phyloP scores from a whole-genome alignment of 1,140 invertebrate genomes.

The Apocrypta bakeri region DNA sequence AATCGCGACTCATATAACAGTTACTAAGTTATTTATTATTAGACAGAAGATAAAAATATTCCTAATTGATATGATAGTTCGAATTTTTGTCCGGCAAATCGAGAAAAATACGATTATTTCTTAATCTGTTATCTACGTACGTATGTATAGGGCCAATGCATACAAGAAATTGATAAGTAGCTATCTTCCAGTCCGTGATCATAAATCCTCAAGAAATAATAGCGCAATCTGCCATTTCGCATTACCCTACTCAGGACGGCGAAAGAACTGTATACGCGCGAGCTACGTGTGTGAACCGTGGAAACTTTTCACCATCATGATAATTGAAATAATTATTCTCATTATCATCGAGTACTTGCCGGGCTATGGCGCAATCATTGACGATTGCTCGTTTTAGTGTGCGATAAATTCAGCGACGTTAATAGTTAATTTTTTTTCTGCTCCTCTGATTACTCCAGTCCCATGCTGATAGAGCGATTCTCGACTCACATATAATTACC shows the following conservation, averaged over 20 bases:
- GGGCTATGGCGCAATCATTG: not conserved
- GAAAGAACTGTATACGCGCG: not conserved
- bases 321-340: constrained; percentile 48
- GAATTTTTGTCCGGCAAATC: not conserved
- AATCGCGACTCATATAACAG: not conserved
- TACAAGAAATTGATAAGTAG: constrained; percentile 9
- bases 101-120: not conserved
- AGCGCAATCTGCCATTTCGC: not conserved
- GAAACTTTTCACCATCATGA: constrained; percentile 34
- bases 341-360: constrained; percentile 15
- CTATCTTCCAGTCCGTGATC: not conserved
- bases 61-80: constrained; percentile 2
- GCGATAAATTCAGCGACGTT: not conserved
- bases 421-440: not conserved
- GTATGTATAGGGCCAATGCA: not conserved
- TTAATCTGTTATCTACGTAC: not conserved
- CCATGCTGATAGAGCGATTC: not conserved
- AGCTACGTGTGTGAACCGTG: not conserved
- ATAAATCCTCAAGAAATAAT: constrained; percentile 21
- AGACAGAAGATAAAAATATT: not conserved
- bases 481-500: not conserved
- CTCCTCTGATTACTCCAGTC: not conserved
- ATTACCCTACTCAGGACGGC: not conserved
- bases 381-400: not conserved
- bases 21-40: not conserved